Percentiles rank a stretch among this genome's conserved stretches.
phyloP scores from a whole-genome alignment of 2,113 vertebrate genomes.

The Podarcis cretensis region DNA sequence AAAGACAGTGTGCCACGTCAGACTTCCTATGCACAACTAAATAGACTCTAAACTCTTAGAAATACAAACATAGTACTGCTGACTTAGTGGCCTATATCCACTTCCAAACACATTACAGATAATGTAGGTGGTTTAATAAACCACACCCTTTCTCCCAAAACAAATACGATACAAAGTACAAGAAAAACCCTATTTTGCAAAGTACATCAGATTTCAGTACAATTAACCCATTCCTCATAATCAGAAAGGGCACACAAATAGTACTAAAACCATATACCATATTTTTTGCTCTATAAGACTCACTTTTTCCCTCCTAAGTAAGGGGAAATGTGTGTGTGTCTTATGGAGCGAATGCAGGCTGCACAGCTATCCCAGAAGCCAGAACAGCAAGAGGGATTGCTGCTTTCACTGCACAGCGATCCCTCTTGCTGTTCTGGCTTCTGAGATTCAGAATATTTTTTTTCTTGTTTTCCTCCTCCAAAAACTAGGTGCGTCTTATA shows the following conservation, averaged over 20 bases:
- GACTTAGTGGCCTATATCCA: neutral
- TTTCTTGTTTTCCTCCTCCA: too few relatives aligned
- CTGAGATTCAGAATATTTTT: too few relatives aligned
- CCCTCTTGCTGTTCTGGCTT: too few relatives aligned
- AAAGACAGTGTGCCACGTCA: conserved; percentile 74
- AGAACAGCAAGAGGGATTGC: too few relatives aligned
- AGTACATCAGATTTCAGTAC: neutral
- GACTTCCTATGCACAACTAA: conserved; percentile 65
- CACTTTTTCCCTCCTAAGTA: too few relatives aligned
- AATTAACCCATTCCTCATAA: neutral
- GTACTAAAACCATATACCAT: neutral
- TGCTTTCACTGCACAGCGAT: too few relatives aligned
- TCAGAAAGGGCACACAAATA: neutral
- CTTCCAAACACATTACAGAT: neutral
- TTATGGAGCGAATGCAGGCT: too few relatives aligned
- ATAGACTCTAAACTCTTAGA: conserved; percentile 7
- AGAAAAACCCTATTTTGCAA: neutral
- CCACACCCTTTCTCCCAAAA: neutral
- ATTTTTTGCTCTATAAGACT: too few relatives aligned
- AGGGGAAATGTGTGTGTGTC: too few relatives aligned
- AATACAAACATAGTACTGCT: neutral
- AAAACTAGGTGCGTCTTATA: too few relatives aligned
- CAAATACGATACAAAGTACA: accelerated
- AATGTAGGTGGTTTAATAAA: neutral
- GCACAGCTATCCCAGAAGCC: too few relatives aligned